Evolutionary conservation across 2,888 invertebrate genomes (phyloP).

Genomic region (Zaprionus obscuricornis): DNA sequence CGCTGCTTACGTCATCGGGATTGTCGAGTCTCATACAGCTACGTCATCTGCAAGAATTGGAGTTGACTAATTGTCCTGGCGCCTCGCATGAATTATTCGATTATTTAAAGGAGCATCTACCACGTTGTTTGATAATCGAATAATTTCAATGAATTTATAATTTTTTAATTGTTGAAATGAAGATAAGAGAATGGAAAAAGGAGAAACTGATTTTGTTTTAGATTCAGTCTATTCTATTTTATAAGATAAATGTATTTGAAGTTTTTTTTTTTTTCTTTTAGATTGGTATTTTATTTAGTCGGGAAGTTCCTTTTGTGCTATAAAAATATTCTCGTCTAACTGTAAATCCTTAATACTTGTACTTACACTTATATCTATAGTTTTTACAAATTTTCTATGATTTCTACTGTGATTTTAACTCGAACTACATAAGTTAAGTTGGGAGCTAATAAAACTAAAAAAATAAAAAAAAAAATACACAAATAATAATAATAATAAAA

Average conservation of each 20-base stretch:
- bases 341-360: slow-evolving; percentile 25
- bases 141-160: too few species aligned
- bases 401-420: slow-evolving; percentile 71
- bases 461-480: slow-evolving; percentile 53
- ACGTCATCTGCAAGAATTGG: slow-evolving; percentile 94
- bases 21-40: slow-evolving; percentile 95
- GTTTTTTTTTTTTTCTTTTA: slow-evolving; percentile 24
- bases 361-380: slow-evolving; percentile 19
- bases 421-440: slow-evolving; percentile 64
- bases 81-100: slow-evolving; percentile 95
- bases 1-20: slow-evolving; percentile 94
- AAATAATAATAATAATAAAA: too few species aligned
- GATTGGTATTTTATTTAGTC: slow-evolving; percentile 48
- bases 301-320: slow-evolving; percentile 62
- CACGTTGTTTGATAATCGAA: slow-evolving; percentile 94
- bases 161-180: too few species aligned
- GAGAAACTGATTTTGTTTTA: slow-evolving; percentile 51
- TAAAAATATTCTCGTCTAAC: slow-evolving; percentile 24
- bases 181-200: too few species aligned
- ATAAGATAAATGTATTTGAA: too few species aligned
- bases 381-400: slow-evolving; percentile 59
- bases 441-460: slow-evolving; percentile 45
- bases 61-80: slow-evolving; percentile 97
- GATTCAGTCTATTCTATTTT: slow-evolving; percentile 39
- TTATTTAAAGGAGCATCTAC: slow-evolving; percentile 95